Evolutionary conservation across 37 sponge, comb jelly and placozoan species (phyloP), one percentile per base, ranked within the genome.

Genomic region (Ianthella basta): DNA sequence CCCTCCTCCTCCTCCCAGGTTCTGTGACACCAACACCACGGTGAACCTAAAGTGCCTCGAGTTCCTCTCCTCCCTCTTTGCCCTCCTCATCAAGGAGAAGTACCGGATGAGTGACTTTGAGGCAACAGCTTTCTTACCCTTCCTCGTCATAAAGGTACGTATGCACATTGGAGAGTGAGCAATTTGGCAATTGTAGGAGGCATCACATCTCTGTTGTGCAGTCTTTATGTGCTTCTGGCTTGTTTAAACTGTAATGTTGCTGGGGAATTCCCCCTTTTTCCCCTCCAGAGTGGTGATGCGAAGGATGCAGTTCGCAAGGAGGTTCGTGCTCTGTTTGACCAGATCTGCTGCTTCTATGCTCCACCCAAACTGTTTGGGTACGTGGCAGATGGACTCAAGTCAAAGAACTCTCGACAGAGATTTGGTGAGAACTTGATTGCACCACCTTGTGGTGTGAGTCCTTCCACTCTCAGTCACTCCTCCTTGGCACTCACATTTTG

Each of bases 241-340:
- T n/a, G n/a, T n/a, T n/a, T n/a, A n/a, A n/a, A n/a, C n/a, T n/a
- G n/a, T n/a, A n/a, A n/a, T n/a, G n/a, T n/a, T n/a, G n/a, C n/a
- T n/a, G n/a, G n/a, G n/a, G 21, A 27, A 36, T 12, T 56, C n/a
- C n/a, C n/a, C n/a, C n/a, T n/a, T n/a, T n/a, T 19, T 29, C 23
- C 54, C 34, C 15, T 89, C 16, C 50, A 95, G 93, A 81, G 94
- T 72, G 97, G 97, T 12, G 97, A 96, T 74, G 50, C 91, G 25
- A 96, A 96, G 84, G 97, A 96, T 32, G 86, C 91, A 37, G 94
- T 96, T 60, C 65, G 97, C 32, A 94, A 93, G 84, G 91, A 80
- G 0, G 97, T 96, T 25, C 90, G 89, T 18, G 82, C 75, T 15
- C 80, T 96, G 41, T 91, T 96, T 72, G 67, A 86, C 21, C 84